Evolutionary conservation across 2,113 vertebrate species (phyloP), one percentile per base, ranked within the genome.

Genomic region (Leucosticte australis): DNA sequence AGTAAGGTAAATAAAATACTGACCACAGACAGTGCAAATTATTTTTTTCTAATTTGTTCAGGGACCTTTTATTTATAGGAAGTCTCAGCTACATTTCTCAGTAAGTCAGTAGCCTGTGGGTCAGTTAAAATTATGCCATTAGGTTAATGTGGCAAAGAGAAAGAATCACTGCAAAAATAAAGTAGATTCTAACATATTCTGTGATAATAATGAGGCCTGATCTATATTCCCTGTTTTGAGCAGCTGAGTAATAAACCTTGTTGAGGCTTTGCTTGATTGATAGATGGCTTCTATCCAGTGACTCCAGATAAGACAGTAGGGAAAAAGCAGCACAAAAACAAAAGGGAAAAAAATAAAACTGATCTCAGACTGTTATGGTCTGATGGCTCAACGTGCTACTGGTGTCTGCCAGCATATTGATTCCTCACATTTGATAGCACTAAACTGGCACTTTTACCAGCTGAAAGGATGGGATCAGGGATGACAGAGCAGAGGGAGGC

Each of bases 401-500:
- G 64, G 76, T 94, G 89, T 83, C 92, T 97, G 96, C 89, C 97
- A 96, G 96, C 92, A 95, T 95, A 96, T 95, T 94, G 93, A 97
- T 96, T 95, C 92, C 75, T 91, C 92, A 82, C 90, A 92, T 97
- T 95, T 94, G 94, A 93, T 97, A 94, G 78, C 81, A 79, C 69
- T 91, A 81, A 97, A 90, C 50, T 88, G 79, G 94, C 91, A 89
- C 65, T 92, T 92, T 59, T 33, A 62, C 95, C 90, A 83, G 10
- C 84, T 93, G 92, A 52, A 76, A 94, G 87, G 82, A 39, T 35
- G 77, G 81, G 74, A 93, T 94, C 73, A 81, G 75, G 87, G 93
- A 63, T 70, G 92, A 91, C 81, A 86, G 94, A 95, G 88, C 81
- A 91, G 62, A 90, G 75, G 80, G 83, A 94, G 37, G 42, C 50